phyloP scores from a whole-genome alignment of 2,888 invertebrate genomes.

The Thelaira solivaga region DNA sequence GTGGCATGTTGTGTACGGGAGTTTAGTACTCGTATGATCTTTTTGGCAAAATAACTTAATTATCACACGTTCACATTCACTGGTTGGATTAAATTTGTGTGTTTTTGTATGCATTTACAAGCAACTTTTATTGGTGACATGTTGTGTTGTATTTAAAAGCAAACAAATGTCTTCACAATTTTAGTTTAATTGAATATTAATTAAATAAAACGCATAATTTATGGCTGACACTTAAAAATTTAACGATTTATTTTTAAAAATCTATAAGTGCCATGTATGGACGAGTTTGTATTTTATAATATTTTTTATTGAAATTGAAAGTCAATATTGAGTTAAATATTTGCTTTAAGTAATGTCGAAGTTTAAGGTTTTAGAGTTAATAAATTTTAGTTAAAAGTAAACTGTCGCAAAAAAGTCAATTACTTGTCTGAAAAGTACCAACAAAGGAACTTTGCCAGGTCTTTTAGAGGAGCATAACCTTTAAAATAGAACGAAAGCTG shows the following conservation, averaged over 20 bases:
- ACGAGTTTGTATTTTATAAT: constrained; percentile 14
- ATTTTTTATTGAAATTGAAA: too few relatives aligned
- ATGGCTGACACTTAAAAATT: constrained; percentile 26
- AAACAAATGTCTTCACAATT: constrained; percentile 30
- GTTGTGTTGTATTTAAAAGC: constrained; percentile 21
- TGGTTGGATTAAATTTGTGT: neutral
- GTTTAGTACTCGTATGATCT: constrained; percentile 24
- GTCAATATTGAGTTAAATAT: constrained; percentile 1
- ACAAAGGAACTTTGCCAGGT: too few relatives aligned
- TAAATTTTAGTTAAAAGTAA: too few relatives aligned
- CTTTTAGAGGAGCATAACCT: too few relatives aligned
- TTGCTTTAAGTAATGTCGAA: too few relatives aligned
- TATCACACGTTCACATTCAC: constrained; percentile 46
- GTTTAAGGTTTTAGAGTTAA: too few relatives aligned
- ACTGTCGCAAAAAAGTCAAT: too few relatives aligned
- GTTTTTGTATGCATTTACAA: neutral
- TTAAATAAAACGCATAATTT: constrained; percentile 57
- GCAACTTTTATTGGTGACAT: neutral
- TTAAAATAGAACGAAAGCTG: too few relatives aligned
- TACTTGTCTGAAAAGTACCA: too few relatives aligned
- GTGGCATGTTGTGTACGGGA: neutral
- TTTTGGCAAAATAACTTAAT: constrained; percentile 48
- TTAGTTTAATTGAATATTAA: constrained; percentile 55
- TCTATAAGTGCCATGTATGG: constrained; percentile 16
- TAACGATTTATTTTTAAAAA: constrained; percentile 23